phyloP scores from a whole-genome alignment of 1,140 invertebrate genomes.

The Gryllus bimaculatus region DNA sequence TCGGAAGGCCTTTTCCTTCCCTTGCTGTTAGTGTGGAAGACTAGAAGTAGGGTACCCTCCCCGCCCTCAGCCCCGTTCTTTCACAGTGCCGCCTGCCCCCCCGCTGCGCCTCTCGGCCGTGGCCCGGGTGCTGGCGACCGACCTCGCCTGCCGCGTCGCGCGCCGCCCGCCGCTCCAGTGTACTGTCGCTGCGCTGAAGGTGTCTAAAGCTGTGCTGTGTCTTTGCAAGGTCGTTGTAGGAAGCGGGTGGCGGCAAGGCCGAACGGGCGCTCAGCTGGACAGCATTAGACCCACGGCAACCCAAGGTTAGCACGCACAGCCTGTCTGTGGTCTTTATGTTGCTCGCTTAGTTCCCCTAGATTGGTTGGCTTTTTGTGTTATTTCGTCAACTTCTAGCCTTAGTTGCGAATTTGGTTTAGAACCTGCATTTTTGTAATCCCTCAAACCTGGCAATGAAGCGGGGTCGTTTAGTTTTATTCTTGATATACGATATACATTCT shows the following conservation, averaged over 20 bases:
- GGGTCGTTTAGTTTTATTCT: too few relatives aligned
- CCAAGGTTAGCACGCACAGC: conserved; percentile 27
- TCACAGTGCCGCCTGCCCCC: too few relatives aligned
- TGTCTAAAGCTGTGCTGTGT: conserved; percentile 14
- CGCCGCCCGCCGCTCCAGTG: not conserved
- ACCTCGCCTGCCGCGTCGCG: too few relatives aligned
- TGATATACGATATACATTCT: too few relatives aligned
- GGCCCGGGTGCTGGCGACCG: too few relatives aligned
- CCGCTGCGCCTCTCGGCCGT: too few relatives aligned
- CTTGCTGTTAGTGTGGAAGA: too few relatives aligned
- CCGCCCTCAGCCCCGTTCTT: too few relatives aligned
- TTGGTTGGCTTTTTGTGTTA: not conserved
- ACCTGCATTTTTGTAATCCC: not conserved
- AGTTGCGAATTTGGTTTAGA: too few relatives aligned
- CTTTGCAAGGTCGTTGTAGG: conserved; percentile 37
- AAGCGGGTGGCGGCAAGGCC: conserved; percentile 35
- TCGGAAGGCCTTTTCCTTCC: too few relatives aligned
- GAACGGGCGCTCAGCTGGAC: conserved; percentile 33
- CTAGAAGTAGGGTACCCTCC: too few relatives aligned
- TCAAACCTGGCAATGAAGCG: not conserved
- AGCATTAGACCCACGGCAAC: conserved; percentile 44
- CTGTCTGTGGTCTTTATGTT: not conserved
- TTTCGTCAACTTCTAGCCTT: not conserved
- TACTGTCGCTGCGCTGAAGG: not conserved
- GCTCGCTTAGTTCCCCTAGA: not conserved